Conservation (phyloP, 1,140 invertebrate species). For the Lamellibrachia luymesi region DNA sequence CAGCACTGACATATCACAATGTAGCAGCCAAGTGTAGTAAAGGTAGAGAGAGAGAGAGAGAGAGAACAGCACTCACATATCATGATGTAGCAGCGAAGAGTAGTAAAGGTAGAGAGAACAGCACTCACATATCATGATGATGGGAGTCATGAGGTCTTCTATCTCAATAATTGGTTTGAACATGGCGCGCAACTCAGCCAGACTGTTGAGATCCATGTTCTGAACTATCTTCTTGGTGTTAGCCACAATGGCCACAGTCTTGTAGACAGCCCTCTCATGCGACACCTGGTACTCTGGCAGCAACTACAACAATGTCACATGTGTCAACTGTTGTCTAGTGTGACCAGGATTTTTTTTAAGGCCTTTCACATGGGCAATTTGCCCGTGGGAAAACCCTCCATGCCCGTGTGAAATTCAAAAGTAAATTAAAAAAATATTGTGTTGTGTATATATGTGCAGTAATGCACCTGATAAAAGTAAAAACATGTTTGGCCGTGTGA, state of each 20-base stretch:
- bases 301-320: conserved; percentile 25
- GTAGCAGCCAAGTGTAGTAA: too few species aligned
- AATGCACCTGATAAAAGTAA: too few species aligned
- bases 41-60: too few species aligned
- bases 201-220: conserved; percentile 49
- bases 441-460: too few species aligned
- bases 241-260: conserved; percentile 54
- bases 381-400: too few species aligned
- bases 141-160: conserved; percentile 47
- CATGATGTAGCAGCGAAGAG: conserved; percentile 3
- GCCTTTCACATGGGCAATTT: neutral
- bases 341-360: neutral
- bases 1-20: too few species aligned
- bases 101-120: neutral
- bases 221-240: conserved; percentile 56
- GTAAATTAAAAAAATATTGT: too few species aligned
- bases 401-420: too few species aligned
- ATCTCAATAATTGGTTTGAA: conserved; percentile 54
- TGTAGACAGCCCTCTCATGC: conserved; percentile 55
- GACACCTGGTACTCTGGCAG: conserved; percentile 56
- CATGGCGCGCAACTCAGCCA: conserved; percentile 51
- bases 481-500: too few species aligned
- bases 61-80: too few species aligned
- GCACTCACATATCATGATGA: conserved; percentile 55
- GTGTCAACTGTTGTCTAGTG: neutral